phyloP scores from a whole-genome alignment of 2,797 vertebrate species.

The Ctenosaura bakeri region DNA sequence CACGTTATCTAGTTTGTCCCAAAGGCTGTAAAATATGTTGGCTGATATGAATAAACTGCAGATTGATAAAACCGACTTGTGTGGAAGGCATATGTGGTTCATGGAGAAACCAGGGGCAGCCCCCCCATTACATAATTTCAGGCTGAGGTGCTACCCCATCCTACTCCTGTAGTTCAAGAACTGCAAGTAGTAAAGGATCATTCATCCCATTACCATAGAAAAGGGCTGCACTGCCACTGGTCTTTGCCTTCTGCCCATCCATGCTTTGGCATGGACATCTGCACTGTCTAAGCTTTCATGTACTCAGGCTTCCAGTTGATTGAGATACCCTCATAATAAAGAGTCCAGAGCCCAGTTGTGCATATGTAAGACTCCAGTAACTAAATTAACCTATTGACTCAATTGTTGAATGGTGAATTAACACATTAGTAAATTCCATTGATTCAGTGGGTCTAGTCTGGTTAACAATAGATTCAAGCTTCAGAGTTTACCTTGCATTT shows the following conservation, averaged over 20 bases:
- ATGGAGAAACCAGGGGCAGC: no score
- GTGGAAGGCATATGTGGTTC: no score
- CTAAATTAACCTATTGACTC: no score
- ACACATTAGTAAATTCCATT: no score
- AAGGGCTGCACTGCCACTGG: not conserved
- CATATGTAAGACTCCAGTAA: no score
- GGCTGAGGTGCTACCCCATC: no score
- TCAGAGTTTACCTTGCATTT: constrained; percentile 5
- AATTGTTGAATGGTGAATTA: no score
- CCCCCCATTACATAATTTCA: no score
- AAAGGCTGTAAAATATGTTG: not conserved
- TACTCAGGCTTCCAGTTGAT: not conserved
- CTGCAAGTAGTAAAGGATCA: no score
- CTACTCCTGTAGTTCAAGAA: no score
- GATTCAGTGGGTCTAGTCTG: no score
- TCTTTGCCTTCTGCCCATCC: not conserved
- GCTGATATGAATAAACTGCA: not conserved
- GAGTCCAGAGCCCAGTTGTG: not conserved
- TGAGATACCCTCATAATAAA: not conserved
- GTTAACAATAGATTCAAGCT: not conserved
- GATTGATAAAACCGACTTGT: not conserved
- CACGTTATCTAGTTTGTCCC: not conserved
- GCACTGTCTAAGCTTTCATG: not conserved
- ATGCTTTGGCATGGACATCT: not conserved
- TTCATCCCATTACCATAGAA: not conserved